Percentiles rank a stretch among this genome's conserved stretches.
phyloP scores from a whole-genome alignment of 2,888 invertebrate species.

The Drosophila pseudotakahashii region DNA sequence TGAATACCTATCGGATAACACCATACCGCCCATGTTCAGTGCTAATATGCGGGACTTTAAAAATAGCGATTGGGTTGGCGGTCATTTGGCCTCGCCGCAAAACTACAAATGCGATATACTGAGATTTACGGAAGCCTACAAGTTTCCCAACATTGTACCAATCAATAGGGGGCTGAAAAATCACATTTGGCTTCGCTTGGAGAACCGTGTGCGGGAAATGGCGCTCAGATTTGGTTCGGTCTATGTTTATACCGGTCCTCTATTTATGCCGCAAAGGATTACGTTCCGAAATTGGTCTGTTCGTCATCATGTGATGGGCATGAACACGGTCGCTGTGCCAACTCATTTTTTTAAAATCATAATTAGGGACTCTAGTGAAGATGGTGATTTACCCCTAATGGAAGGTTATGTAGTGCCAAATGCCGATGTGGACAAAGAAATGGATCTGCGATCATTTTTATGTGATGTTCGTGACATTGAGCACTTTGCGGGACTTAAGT shows the following conservation, averaged over 20 bases:
- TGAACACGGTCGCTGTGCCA: conserved; percentile 96
- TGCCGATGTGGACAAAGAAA: conserved; percentile 89
- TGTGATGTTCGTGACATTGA: conserved; percentile 95
- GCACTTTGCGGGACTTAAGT: conserved; percentile 93
- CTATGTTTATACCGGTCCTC: conserved; percentile 94
- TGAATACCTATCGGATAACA: conserved; percentile 78
- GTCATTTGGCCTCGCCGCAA: conserved; percentile 97
- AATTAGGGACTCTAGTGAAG: conserved; percentile 89
- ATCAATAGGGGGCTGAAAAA: conserved; percentile 95
- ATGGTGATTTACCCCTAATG: conserved; percentile 88
- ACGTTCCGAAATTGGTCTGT: conserved; percentile 93
- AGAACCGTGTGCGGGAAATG: conserved; percentile 91
- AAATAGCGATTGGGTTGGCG: conserved; percentile 92
- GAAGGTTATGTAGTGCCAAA: conserved; percentile 97
- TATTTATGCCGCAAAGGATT: conserved; percentile 93
- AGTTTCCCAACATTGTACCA: conserved; percentile 96
- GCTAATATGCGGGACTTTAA: conserved; percentile 91
- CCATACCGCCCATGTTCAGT: conserved; percentile 91
- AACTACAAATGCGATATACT: conserved; percentile 92
- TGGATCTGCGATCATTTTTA: conserved; percentile 90
- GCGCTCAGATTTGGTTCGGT: conserved; percentile 90
- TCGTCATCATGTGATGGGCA: conserved; percentile 95
- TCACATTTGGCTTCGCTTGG: conserved; percentile 93
- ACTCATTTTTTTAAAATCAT: conserved; percentile 98
- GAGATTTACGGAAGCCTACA: conserved; percentile 94